These are phyloP conservation scores for Suricata suricatta DNA, from an alignment of 2,113 vertebrate species.

Conservation along the genomic window DNA sequence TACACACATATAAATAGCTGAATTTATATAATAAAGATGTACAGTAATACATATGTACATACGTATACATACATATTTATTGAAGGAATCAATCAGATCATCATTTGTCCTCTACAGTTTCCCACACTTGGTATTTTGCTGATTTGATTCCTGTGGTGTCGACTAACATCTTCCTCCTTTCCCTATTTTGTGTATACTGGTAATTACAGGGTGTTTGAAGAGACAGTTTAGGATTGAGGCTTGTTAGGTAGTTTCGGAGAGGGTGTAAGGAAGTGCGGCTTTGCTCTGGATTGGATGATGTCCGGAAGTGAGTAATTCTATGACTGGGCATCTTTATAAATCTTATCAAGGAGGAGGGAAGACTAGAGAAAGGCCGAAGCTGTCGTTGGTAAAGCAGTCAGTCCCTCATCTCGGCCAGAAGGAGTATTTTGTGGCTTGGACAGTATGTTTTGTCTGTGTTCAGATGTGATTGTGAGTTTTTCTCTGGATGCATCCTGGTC, in stretches of 20 bases:
- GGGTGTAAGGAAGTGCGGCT: not conserved
- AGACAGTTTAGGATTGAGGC: not conserved
- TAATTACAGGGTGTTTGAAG: not conserved
- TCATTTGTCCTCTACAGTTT: not conserved
- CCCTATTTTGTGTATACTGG: not conserved
- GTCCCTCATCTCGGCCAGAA: not conserved
- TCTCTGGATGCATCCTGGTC: not conserved
- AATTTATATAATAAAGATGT: not conserved
- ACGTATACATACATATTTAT: not conserved
- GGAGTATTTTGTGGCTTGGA: not conserved
- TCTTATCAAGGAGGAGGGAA: not conserved
- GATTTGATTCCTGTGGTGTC: not conserved
- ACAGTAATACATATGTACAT: not conserved
- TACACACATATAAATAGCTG: not conserved
- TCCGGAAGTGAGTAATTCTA: not conserved
- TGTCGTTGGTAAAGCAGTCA: not conserved
- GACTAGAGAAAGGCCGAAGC: too few relatives aligned
- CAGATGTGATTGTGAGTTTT: not conserved
- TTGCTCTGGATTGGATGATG: not conserved
- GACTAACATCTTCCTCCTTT: not conserved
- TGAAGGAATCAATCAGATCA: not conserved
- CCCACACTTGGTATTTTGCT: not conserved
- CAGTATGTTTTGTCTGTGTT: not conserved
- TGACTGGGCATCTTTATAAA: not conserved
- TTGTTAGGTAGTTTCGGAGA: too few relatives aligned